Conservation (phyloP, 2,888 invertebrate species). For the Lamellibrachia satsuma region DNA sequence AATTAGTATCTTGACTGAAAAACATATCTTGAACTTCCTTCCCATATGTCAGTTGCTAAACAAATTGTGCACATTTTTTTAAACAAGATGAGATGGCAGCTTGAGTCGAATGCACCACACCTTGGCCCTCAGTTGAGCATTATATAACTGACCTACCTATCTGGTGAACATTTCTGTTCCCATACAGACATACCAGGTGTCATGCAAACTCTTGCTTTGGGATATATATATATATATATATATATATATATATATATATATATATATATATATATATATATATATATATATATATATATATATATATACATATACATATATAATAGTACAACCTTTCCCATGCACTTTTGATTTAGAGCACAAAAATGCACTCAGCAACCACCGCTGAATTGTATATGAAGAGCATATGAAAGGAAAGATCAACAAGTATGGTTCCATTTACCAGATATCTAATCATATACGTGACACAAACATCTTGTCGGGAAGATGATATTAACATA, state of each 20-base stretch:
- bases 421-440: background rate
- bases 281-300: no score
- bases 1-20: background rate
- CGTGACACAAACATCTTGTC: background rate
- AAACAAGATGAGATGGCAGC: background rate
- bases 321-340: background rate
- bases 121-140: background rate
- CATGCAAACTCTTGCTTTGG: no score
- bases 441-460: background rate
- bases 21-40: background rate
- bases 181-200: background rate
- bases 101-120: background rate
- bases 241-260: no score
- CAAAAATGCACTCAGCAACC: background rate
- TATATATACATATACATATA: background rate
- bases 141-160: background rate
- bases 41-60: background rate
- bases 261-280: no score
- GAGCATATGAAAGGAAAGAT: background rate
- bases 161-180: no score
- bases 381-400: background rate
- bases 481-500: background rate
- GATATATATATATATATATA: no score
- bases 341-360: background rate
- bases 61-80: background rate